These are phyloP conservation scores for Anniella stebbinsi DNA, from an alignment of 2,797 vertebrate species.

Conservation along the genomic window DNA sequence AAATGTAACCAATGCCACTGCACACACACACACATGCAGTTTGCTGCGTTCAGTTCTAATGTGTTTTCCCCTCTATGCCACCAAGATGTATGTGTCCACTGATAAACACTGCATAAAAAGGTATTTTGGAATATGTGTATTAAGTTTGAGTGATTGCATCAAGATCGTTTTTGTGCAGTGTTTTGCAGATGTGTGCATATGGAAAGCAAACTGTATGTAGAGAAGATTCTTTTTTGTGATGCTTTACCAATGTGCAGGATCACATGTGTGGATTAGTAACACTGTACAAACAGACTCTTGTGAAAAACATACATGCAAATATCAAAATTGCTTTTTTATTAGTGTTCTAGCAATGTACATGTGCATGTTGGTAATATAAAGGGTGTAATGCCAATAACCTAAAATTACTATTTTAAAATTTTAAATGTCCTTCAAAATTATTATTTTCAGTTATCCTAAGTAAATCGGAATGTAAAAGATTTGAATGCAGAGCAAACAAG, in stretches of 20 bases:
- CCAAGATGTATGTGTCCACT: neutral
- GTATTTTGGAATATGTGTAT: neutral
- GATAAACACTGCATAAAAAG: neutral
- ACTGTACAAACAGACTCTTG: neutral
- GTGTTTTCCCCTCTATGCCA: too few species aligned
- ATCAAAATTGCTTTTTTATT: neutral
- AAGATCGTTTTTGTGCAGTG: neutral
- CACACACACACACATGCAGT: neutral
- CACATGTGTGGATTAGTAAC: neutral
- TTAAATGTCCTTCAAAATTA: neutral
- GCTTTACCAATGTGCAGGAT: neutral
- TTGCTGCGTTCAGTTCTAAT: neutral
- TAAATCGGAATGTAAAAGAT: neutral
- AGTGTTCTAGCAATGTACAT: neutral
- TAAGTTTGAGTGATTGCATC: neutral
- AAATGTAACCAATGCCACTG: neutral
- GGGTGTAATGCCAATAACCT: neutral
- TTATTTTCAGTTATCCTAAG: neutral
- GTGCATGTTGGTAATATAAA: neutral
- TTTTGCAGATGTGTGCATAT: neutral
- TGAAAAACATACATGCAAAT: neutral
- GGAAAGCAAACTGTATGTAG: neutral
- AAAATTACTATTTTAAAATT: neutral
- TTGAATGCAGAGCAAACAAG: neutral
- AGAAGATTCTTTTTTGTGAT: neutral